These are phyloP conservation scores for Ciona savignyi DNA, from an alignment of 23 tunicate genomes.

Conservation along the genomic window DNA sequence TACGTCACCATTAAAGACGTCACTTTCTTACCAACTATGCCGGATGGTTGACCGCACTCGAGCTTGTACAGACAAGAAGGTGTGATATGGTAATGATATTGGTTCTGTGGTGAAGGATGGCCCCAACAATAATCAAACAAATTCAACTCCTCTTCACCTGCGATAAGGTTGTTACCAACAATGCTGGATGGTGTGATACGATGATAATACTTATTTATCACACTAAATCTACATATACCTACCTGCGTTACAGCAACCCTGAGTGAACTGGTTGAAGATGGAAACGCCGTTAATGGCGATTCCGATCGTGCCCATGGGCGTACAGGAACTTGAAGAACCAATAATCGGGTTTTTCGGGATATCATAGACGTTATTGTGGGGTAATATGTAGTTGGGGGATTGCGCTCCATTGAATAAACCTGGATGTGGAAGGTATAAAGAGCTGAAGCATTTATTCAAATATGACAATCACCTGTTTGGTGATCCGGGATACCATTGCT, in stretches of 20 bases:
- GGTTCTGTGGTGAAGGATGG: constrained; percentile 17
- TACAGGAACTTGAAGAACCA: not conserved
- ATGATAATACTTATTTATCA: not conserved
- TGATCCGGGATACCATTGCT: constrained; percentile 68
- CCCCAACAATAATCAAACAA: constrained; percentile 41
- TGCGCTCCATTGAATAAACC: not conserved
- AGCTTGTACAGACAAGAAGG: constrained; percentile 15
- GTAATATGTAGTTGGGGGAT: constrained; percentile 24
- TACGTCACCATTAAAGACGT: not conserved
- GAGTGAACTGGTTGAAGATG: constrained; percentile 31
- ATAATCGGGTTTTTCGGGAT: constrained; percentile 11
- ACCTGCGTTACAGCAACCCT: constrained; percentile 46
- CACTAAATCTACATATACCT: not conserved
- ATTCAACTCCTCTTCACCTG: constrained; percentile 32
- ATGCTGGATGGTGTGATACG: no score
- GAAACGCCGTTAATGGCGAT: constrained; percentile 46
- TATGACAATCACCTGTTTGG: constrained; percentile 37
- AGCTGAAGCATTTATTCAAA: no score
- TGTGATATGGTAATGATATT: constrained; percentile 35
- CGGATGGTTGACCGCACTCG: constrained; percentile 7
- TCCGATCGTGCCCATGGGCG: constrained; percentile 45
- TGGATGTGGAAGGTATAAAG: no score
- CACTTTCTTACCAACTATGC: constrained; percentile 17
- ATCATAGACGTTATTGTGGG: constrained; percentile 8
- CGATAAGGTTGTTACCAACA: no score